Evolutionary conservation across 1,140 invertebrate species (phyloP), one percentile per base, ranked within the genome.

Genomic region (Tetragonula clypearis): DNA sequence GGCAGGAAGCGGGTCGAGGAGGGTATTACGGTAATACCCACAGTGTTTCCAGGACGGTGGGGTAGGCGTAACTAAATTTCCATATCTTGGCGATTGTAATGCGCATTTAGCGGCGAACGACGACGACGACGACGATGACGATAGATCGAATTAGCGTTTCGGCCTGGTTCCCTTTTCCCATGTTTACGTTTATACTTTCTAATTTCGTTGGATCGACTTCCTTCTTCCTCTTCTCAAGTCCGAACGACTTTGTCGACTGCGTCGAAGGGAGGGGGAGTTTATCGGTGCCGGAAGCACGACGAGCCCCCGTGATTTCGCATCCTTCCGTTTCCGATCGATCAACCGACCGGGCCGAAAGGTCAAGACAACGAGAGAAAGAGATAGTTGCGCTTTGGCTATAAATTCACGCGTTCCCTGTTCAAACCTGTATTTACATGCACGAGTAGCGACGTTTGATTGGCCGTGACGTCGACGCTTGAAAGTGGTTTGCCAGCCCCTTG

Each of bases 81-180:
- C 94, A 94, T 95, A 93, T 93, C 93, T 92, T 90, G 91, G 88
- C 91, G 92, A 92, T 94, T 94, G 90, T 92, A 93, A 93, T 93
- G 93, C 89, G 92, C 93, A 92, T 94, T 94, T 92, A 92, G 93
- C 92, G 92, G 86, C 77, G 90, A 21, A 62, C 65, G 80, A 86
- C 84, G 85, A 90, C 90, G 88, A 84, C 87, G 85, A 88, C 74
- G 77, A 82, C 81, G 86, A 90, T 90, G 88, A 87, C 88, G 85
- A 89, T 90, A 82, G 84, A 87, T 86, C 80, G 85, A 92, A 93
- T 93, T 92, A 94, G 91, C 93, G 91, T 92, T 92, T 89, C 88
- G 74, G 87, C 79, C 88, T 74, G 35, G 8, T 65, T 65, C 77
- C 84, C 62, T 76, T 49, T 55, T 65, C 87, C 86, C 87, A 87